Evolutionary conservation across 2,797 vertebrate genomes (phyloP).

Genomic region (Sibirionetta formosa): DNA sequence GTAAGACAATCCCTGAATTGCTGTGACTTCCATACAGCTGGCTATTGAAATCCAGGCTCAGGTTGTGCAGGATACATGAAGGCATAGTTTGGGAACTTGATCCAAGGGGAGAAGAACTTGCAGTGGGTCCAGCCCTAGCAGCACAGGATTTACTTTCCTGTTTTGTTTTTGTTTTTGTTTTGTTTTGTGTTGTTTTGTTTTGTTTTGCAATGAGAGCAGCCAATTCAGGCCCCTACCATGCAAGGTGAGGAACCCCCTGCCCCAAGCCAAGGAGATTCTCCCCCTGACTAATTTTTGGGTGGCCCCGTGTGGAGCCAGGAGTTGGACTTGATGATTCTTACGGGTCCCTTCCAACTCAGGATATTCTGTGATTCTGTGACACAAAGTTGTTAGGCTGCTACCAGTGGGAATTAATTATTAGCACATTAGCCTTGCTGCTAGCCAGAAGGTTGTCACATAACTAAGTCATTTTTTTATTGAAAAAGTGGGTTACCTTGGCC

Average conservation of each 20-base stretch:
- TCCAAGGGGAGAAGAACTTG: not conserved
- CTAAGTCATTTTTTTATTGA: not conserved
- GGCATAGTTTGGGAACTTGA: not conserved
- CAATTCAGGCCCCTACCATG: accelerated
- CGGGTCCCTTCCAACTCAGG: no score
- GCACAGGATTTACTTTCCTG: not conserved
- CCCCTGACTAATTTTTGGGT: no score
- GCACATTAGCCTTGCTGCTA: not conserved
- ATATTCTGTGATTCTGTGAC: not conserved
- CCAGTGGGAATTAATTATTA: not conserved
- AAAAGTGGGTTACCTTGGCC: not conserved
- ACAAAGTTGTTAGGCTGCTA: not conserved
- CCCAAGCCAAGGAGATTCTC: not conserved
- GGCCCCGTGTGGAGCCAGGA: no score
- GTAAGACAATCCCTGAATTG: not conserved
- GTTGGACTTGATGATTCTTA: no score
- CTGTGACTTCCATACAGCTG: not conserved
- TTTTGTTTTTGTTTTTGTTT: not conserved
- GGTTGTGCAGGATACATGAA: not conserved
- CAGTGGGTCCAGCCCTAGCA: not conserved
- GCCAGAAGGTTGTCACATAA: not conserved
- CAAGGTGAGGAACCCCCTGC: not conserved
- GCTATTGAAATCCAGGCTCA: not conserved
- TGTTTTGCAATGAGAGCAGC: not conserved
- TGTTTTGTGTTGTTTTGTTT: not conserved